phyloP scores from a whole-genome alignment of 2,888 invertebrate genomes.

The Pyrocoelia pectoralis region DNA sequence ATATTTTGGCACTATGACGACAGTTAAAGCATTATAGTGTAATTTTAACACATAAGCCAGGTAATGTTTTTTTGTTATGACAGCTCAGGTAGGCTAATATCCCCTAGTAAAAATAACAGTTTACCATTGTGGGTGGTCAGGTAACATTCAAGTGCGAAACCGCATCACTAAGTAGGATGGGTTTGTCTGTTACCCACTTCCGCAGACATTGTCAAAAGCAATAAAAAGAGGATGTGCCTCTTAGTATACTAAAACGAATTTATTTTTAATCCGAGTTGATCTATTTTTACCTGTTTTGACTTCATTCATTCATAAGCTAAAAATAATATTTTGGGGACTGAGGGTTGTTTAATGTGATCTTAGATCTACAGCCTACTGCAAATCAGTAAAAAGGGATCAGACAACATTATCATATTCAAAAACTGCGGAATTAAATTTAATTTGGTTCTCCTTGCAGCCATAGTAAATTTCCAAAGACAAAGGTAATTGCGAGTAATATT shows the following conservation, averaged over 20 bases:
- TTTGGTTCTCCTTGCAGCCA: no score
- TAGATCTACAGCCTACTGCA: no score
- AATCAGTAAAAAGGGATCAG: no score
- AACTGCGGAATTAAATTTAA: no score
- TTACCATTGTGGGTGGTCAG: slow-evolving; percentile 34
- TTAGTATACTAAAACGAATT: slow-evolving; percentile 21
- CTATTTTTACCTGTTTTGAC: slow-evolving; percentile 19
- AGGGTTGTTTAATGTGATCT: no score
- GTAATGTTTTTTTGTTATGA: slow-evolving; percentile 10
- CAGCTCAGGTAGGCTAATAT: not conserved
- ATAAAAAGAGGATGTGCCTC: slow-evolving; percentile 29
- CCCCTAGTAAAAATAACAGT: not conserved
- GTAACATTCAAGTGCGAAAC: slow-evolving; percentile 40
- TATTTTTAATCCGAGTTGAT: slow-evolving; percentile 2
- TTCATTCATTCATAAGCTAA: not conserved
- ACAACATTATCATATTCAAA: no score
- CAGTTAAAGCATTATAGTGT: no score
- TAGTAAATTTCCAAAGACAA: no score
- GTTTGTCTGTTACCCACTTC: slow-evolving; percentile 45
- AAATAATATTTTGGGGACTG: no score
- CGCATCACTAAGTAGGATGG: slow-evolving; percentile 42
- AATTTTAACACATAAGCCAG: not conserved
- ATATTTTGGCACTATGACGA: no score
- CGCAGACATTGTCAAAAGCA: slow-evolving; percentile 38
- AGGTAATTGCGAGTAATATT: no score